These are phyloP conservation scores for Anoplolepis gracilipes DNA, from an alignment of 1,140 invertebrate species.

Conservation along the genomic window DNA sequence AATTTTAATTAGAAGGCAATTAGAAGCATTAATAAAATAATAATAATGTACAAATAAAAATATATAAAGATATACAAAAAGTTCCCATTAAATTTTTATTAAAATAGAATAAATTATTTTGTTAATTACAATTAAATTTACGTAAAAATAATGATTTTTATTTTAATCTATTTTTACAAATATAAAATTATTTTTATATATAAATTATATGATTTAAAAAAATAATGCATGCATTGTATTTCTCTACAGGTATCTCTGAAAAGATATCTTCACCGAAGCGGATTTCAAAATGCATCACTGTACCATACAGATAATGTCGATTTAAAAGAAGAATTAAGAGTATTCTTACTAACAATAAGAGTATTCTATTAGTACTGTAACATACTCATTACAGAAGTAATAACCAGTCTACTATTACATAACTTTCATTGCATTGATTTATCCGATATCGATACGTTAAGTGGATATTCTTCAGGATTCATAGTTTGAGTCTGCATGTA, in stretches of 20 bases:
- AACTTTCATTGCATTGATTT: constrained; percentile 74
- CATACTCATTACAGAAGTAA: constrained; percentile 80
- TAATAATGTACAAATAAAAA: too few species aligned
- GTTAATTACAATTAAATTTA: background rate
- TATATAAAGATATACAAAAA: too few species aligned
- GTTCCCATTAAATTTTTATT: background rate
- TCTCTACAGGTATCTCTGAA: constrained; percentile 63
- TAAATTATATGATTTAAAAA: background rate
- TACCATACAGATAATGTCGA: constrained; percentile 80
- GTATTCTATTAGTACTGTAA: constrained; percentile 79
- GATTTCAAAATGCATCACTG: constrained; percentile 72
- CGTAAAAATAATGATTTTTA: background rate
- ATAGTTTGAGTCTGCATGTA: constrained; percentile 55
- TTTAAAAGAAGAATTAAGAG: constrained; percentile 78
- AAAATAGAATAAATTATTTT: background rate
- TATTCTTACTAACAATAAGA: constrained; percentile 77
- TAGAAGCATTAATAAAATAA: too few species aligned
- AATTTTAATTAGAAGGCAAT: background rate
- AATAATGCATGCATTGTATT: background rate
- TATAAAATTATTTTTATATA: background rate
- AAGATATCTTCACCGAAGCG: constrained; percentile 53
- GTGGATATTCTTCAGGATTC: constrained; percentile 59
- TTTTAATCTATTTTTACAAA: background rate
- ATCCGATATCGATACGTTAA: constrained; percentile 74
- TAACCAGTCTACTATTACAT: constrained; percentile 73